A percentile compares a stretch with the other conserved stretches of the same genome.
These are phyloP conservation scores for Stichodactyla helianthus DNA, from an alignment of 64 coral and sea anemone species.

Conservation along the genomic window DNA sequence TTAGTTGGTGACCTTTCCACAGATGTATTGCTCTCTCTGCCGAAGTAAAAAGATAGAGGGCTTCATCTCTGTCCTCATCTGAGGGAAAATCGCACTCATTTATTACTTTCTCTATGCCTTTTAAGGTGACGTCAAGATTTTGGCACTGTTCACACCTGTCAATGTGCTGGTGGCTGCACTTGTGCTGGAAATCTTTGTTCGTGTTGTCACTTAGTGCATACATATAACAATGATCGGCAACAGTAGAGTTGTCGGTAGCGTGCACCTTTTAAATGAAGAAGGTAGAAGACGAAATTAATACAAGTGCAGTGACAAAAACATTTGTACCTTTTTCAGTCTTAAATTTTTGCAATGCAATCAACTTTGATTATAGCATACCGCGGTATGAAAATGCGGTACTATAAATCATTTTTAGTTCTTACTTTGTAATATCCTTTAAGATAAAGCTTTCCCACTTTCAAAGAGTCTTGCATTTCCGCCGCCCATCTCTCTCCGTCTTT, in stretches of 20 bases:
- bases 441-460: constrained; percentile 26
- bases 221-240: background rate
- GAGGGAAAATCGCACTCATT: background rate
- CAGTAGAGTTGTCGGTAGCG: background rate
- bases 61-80: constrained; percentile 1
- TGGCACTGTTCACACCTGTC: constrained; percentile 30
- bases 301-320: background rate
- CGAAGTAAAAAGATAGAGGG: background rate
- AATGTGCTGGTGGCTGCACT: constrained; percentile 32
- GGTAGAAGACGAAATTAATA: background rate
- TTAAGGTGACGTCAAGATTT: background rate
- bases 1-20: constrained; percentile 34
- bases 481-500: constrained; percentile 9
- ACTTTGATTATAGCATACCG: too few species aligned
- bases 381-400: too few species aligned
- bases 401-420: background rate
- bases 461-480: background rate
- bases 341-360: too few species aligned
- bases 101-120: background rate
- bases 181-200: constrained; percentile 9
- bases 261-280: background rate
- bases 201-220: constrained; percentile 20
- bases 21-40: background rate
- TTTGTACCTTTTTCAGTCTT: background rate
- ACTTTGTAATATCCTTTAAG: constrained; percentile 46